These are phyloP conservation scores for Luffia ferchaultella DNA, from an alignment of 2,888 invertebrate species.

Conservation along the genomic window DNA sequence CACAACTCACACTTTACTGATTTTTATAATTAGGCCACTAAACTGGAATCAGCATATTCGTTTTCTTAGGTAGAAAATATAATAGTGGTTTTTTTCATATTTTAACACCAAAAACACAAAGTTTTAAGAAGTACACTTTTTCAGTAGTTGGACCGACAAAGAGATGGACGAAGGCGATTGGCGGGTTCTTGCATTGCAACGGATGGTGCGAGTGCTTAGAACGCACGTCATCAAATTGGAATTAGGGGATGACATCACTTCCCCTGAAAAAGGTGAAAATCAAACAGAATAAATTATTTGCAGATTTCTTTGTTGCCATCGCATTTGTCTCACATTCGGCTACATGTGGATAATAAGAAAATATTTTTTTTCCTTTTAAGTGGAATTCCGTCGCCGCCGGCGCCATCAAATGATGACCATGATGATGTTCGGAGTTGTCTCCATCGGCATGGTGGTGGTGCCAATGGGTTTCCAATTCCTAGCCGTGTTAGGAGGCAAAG, in stretches of 20 bases:
- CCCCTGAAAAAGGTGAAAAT: conserved; percentile 41
- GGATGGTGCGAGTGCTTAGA: conserved; percentile 64
- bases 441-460: conserved; percentile 78
- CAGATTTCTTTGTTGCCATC: too few relatives aligned
- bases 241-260: conserved; percentile 38
- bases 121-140: conserved; percentile 3
- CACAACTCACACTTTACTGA: too few relatives aligned
- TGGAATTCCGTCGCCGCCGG: conserved; percentile 62
- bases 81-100: too few relatives aligned
- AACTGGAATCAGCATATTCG: too few relatives aligned
- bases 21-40: too few relatives aligned
- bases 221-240: conserved; percentile 75
- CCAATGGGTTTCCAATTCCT: conserved; percentile 88
- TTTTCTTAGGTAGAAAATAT: too few relatives aligned
- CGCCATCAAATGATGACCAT: conserved; percentile 76
- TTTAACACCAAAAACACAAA: not conserved
- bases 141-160: conserved; percentile 45
- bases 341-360: conserved; percentile 5
- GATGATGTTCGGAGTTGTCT: conserved; percentile 80
- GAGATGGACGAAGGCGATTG: conserved; percentile 58
- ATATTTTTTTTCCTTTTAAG: conserved; percentile 21
- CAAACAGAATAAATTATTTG: too few relatives aligned
- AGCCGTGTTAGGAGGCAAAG: conserved; percentile 83
- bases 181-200: conserved; percentile 66
- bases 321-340: too few relatives aligned